Percentiles rank a stretch among this genome's conserved stretches.
phyloP scores from a whole-genome alignment of 2,113 vertebrate genomes.

The Colinus virginianus region DNA sequence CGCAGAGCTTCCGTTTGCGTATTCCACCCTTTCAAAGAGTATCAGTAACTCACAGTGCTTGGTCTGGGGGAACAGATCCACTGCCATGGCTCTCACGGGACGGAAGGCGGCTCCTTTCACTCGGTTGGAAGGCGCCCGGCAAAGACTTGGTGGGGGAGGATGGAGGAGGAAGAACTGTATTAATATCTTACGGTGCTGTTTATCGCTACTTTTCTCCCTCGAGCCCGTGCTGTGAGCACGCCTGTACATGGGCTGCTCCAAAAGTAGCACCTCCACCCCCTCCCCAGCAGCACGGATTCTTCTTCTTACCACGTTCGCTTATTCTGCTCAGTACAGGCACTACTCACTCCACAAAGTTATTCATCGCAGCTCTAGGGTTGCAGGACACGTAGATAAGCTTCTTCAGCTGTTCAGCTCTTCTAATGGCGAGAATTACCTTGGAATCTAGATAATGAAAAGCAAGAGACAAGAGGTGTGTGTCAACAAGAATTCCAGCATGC shows the following conservation, averaged over 20 bases:
- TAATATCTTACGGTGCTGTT: fast-evolving
- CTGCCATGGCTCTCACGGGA: conserved; percentile 86
- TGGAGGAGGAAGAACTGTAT: background rate
- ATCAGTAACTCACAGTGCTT: conserved; percentile 91
- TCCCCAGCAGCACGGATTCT: fast-evolving
- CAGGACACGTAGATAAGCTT: conserved; percentile 94
- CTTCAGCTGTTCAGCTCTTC: conserved; percentile 90
- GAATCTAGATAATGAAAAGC: conserved; percentile 82
- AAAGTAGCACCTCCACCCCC: background rate
- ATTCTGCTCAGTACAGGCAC: background rate
- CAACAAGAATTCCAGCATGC: background rate
- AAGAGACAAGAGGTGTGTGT: background rate
- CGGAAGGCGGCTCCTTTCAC: conserved; percentile 90
- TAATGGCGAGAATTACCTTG: conserved; percentile 92
- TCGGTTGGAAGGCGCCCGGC: conserved; percentile 93
- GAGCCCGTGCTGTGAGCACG: background rate
- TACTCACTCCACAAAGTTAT: conserved; percentile 97
- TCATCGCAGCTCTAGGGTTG: conserved; percentile 94
- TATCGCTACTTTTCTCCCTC: background rate
- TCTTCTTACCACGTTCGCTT: background rate
- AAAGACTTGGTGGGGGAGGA: conserved; percentile 74
- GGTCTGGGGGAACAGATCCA: conserved; percentile 97
- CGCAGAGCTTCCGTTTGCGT: background rate
- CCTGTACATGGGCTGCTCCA: too few relatives aligned
- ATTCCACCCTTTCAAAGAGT: conserved; percentile 88